Base-by-base conservation (phyloP, 2,888 invertebrate genomes). In the Orthonevra nobilis region DNA sequence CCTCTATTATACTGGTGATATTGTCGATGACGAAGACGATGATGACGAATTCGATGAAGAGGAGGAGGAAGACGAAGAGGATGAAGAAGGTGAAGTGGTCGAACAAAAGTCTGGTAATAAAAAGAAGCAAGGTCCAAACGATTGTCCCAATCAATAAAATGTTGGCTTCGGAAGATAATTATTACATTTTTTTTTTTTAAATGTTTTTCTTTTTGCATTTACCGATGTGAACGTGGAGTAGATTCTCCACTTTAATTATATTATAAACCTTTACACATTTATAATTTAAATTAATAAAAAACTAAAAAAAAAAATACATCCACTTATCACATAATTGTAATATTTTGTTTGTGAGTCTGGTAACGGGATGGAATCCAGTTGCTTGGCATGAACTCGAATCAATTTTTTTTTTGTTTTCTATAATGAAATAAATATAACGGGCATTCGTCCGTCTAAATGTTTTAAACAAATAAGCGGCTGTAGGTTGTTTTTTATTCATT, bases 1-100 rank as follows among this genome's bases (percentile, higher is more conserved):
- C 58, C 92, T 99, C 48, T 98, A 96, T 87, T 99, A 94, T 90
- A 99, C 99, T 74, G 99, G 99, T 86, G 95, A 95, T 89, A 92
- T 92, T 23, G 91, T 94, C 50, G 95, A 95, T 84, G 95, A 95
- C 68, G 95, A 95, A 68, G 94, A 94, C 40, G 93, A 93, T 61
- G 93, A 94, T 73, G 87, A 89, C 81, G 92, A 92, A 81, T 91
- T 92, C 42, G 91, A 91, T 36, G 91, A 91, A 60, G 91, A 91
- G 6, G 85, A 87, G 38, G 84, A 88, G n/a, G 88, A 90, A 30
- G 90, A 90, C 23, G 90, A 88, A 17, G 91, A 93, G 66, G 93
- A 93, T 81, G 92, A 92, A 74, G 91, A 91, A 42, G 90, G 90
- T 32, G 90, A 90, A 63, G 90, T 90, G 7, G 79, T 73, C 15